These are phyloP conservation scores for Drosophila koepferae DNA, from an alignment of 2,888 invertebrate genomes.

Conservation along the genomic window DNA sequence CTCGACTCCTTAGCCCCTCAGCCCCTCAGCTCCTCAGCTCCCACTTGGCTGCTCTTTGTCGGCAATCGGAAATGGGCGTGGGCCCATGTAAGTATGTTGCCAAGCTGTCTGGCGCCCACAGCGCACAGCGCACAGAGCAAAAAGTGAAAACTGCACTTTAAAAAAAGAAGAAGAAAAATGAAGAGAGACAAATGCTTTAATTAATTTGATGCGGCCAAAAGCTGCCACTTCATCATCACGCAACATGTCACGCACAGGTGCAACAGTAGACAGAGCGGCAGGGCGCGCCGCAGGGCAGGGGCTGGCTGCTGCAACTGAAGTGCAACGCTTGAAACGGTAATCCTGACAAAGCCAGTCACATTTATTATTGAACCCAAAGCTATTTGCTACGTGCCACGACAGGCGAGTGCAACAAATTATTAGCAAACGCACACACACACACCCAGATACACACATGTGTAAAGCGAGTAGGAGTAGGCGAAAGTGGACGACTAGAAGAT, in stretches of 20 bases:
- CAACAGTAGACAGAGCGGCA: slow-evolving; percentile 20
- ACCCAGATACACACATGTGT: slow-evolving; percentile 30
- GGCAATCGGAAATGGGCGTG: slow-evolving; percentile 58
- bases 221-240: slow-evolving; percentile 59
- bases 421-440: slow-evolving; percentile 36
- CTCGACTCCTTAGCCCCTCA: slow-evolving; percentile 22
- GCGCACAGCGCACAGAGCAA: neutral
- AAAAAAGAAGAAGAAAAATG: neutral
- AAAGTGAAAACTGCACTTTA: slow-evolving; percentile 44
- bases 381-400: slow-evolving; percentile 61
- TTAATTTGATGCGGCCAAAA: slow-evolving; percentile 61
- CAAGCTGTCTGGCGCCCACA: slow-evolving; percentile 33
- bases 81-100: slow-evolving; percentile 35
- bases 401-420: slow-evolving; percentile 54
- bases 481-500: neutral
- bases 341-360: slow-evolving; percentile 82
- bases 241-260: slow-evolving; percentile 79
- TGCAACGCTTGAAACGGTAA: slow-evolving; percentile 76
- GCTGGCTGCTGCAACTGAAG: slow-evolving; percentile 23
- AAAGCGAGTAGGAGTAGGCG: neutral
- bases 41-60: neutral
- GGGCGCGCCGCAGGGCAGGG: neutral
- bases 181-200: slow-evolving; percentile 54
- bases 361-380: slow-evolving; percentile 80
- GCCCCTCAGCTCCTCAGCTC: neutral